Evolutionary conservation across 2,113 vertebrate species (phyloP).

Genomic region (Peromyscus maniculatus): DNA sequence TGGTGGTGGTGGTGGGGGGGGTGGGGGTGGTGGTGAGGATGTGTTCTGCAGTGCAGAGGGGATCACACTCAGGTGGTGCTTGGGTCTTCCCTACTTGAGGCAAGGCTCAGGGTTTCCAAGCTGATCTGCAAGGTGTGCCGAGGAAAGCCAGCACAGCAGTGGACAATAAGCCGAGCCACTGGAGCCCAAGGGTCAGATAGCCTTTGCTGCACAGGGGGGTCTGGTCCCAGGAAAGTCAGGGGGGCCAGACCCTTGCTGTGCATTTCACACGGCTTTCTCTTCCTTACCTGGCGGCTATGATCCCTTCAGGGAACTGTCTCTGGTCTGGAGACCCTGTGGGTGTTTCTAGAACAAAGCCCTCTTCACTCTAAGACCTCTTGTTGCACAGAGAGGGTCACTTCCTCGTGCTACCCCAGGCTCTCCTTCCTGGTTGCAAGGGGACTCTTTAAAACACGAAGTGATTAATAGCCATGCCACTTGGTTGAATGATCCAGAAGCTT

Average conservation of each 20-base stretch:
- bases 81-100: not conserved
- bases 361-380: not conserved
- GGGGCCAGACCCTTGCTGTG: not conserved
- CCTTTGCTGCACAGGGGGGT: accelerated
- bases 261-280: not conserved
- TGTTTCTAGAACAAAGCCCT: not conserved
- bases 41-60: not conserved
- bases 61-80: not conserved
- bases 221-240: not conserved
- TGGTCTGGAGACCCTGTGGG: not conserved
- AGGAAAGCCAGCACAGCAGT: not conserved
- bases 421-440: not conserved
- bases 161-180: not conserved
- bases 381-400: not conserved
- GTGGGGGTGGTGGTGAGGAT: too few relatives aligned
- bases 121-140: not conserved
- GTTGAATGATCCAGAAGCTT: not conserved
- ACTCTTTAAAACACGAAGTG: not conserved
- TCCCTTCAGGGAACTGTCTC: not conserved
- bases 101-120: not conserved
- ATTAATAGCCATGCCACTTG: not conserved
- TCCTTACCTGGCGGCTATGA: not conserved
- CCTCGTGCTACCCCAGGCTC: not conserved
- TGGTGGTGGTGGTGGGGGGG: too few relatives aligned
- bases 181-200: not conserved